A percentile compares a stretch with the other conserved stretches of the same genome.
Conservation (phyloP, 2,113 vertebrate species). For the Hiodon alosoides region DNA sequence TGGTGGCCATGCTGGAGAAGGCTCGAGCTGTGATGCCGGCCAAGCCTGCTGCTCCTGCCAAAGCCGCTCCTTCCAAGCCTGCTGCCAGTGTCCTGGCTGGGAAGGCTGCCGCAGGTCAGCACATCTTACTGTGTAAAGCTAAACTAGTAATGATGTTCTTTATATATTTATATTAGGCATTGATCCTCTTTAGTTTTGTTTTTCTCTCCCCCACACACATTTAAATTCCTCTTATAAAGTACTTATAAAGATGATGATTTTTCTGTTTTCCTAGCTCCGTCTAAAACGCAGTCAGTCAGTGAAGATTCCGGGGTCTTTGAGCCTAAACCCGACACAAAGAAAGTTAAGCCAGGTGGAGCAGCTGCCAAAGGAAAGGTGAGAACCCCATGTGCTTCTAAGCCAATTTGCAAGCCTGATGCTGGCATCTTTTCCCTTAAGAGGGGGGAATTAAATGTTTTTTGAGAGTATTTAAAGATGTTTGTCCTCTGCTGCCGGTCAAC, state of each 20-base stretch:
- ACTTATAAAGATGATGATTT: not conserved
- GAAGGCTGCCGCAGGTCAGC: slow-evolving; percentile 71
- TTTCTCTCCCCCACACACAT: not conserved
- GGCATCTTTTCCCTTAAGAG: not conserved
- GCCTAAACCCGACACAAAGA: slow-evolving; percentile 79
- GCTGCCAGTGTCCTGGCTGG: slow-evolving; percentile 52
- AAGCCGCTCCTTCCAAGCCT: slow-evolving; percentile 63
- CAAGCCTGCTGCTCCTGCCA: slow-evolving; percentile 74
- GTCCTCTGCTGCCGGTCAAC: too few species aligned
- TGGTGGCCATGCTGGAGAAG: slow-evolving; percentile 87
- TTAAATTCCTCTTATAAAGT: not conserved
- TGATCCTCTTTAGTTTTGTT: not conserved
- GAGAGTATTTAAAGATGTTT: too few species aligned
- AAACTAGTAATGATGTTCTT: not conserved
- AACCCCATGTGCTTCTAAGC: not conserved
- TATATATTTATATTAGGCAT: not conserved
- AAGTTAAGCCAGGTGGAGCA: slow-evolving; percentile 64
- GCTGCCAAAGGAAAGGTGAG: slow-evolving; percentile 79
- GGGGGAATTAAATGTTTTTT: not conserved
- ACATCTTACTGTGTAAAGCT: not conserved
- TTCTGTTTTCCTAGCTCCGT: slow-evolving; percentile 37
- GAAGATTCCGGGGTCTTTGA: slow-evolving; percentile 72
- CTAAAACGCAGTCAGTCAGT: slow-evolving; percentile 36
- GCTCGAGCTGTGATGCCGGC: slow-evolving; percentile 87
- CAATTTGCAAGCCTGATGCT: not conserved